Base-by-base conservation (phyloP, 2,797 vertebrate genomes). In the Smutsia gigantea region DNA sequence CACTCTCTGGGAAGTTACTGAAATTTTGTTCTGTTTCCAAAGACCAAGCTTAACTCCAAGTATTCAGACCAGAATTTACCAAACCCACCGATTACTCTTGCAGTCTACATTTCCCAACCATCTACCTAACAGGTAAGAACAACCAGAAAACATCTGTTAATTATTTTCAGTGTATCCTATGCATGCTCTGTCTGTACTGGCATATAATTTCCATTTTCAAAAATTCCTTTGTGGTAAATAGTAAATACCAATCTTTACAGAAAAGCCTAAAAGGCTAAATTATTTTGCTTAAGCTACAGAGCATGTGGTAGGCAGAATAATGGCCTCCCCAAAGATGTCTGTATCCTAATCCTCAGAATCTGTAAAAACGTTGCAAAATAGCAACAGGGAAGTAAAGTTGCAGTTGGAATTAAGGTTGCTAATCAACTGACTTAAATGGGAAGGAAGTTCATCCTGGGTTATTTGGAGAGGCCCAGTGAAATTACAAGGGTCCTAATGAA, bases 171-270 rank as follows among this genome's bases (percentile, higher is more conserved):
- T 61, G 21, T 69, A 90, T 49, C 69, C 72, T 91, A 74, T 21
- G 18, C 31, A 92, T 9, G 59, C 21, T 31, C 53, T 74, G 13
- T 89, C 63, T 75, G 23, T 42, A 82, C 14, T 79, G 69, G 14
- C 23, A 94, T 8, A 68, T 37, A 81, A 84, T 23, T 86, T 92
- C 39, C 31, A 92, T 74, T 69, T 81, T 87, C 59, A 64, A 94
- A 92, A 87, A 90, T 75, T 66, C 71, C 49, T 69, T n/a, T 63
- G 46, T 42, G 5, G 81, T 87, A 94, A 94, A 93, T 25, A 87
- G 78, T 51, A 72, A 75, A 82, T 27, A 97, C 13, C 89, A 77
- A 96, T 57, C 69, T 90, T 96, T 34, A 78, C 3, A 71, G 72
- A 68, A 12, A 77, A 42, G 34, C 7, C 53, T 94, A 66, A 49